phyloP scores from a whole-genome alignment of 37 sponge, comb jelly and placozoan genomes.

The Trichoplax adhaerens region DNA sequence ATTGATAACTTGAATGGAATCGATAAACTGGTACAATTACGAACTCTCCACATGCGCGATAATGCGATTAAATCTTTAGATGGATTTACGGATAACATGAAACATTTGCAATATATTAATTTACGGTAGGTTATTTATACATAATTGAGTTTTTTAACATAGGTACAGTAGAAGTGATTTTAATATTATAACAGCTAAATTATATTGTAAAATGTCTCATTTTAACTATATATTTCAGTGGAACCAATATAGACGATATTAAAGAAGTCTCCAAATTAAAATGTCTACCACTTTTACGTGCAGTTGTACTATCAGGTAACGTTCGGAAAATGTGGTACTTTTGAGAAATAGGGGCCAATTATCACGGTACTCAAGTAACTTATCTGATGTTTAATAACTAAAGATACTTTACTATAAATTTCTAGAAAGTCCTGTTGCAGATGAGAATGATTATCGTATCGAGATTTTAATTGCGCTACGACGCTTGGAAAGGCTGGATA shows the following conservation, averaged over 20 bases:
- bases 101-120: constrained; percentile 70
- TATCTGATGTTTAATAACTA: too few relatives aligned
- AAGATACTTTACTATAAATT: too few relatives aligned
- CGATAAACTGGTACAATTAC: constrained; percentile 36
- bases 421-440: constrained; percentile 52
- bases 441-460: constrained; percentile 70
- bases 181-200: too few relatives aligned
- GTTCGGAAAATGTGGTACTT: not conserved
- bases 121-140: constrained; percentile 29
- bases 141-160: too few relatives aligned
- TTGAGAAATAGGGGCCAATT: too few relatives aligned
- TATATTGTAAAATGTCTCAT: too few relatives aligned
- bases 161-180: too few relatives aligned
- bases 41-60: constrained; percentile 65
- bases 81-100: constrained; percentile 58
- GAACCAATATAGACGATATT: constrained; percentile 37
- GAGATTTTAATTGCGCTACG: constrained; percentile 57
- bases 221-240: constrained; percentile 7
- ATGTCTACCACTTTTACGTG: constrained; percentile 53
- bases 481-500: constrained; percentile 78
- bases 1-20: constrained; percentile 48
- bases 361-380: too few relatives aligned
- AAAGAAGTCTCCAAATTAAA: constrained; percentile 45
- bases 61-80: constrained; percentile 53
- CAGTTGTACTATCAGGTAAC: constrained; percentile 28